Base-by-base conservation (phyloP, 2,888 invertebrate species). In the Malacosoma neustria region DNA sequence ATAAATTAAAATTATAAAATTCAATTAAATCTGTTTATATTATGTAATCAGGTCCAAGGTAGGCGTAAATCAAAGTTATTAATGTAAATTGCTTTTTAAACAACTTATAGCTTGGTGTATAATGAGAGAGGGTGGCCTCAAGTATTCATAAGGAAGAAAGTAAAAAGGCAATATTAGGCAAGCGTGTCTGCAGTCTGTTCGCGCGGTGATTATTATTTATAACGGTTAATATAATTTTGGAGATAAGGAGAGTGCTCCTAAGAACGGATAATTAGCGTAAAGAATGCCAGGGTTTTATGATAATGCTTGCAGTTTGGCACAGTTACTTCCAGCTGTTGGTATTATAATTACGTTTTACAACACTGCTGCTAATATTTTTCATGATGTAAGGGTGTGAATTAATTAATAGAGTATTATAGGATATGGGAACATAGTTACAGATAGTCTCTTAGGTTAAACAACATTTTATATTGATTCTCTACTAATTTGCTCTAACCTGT, bases 71-170 rank as follows among this genome's bases (percentile, higher is more conserved):
- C 54, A 43, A 39, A 46, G 42, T 54, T 57, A 70, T 70, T 59
- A 62, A 75, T 68, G 61, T 52, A 69, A 71, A 79, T 76, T 69
- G 63, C 67, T 61, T 60, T 56, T 63, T 66, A 54, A 65, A 61
- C 57, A 61, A 60, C 54, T 55, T 61, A 63, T 62, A 60, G 63
- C 61, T 61, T 54, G 54, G 54, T 55, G 58, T 57, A 54, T 58
- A 58, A 60, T 48, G 51, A 54, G 67, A 64, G 57, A 59, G 54
- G 39, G 42, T 38, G 50, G 49, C 39, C 60, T 71, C 51, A 60
- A 66, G 67, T 71, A 77, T 79, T 79, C 72, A 72, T 72, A 72
- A 76, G 70, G 57, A 58, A 54, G 65, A 57, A 66, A 62, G 58
- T 61, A 57, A 70, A 72, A 71, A 72, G 68, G 61, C 57, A 65